phyloP scores from a whole-genome alignment of 2,888 invertebrate species.

The Amiota communis region DNA sequence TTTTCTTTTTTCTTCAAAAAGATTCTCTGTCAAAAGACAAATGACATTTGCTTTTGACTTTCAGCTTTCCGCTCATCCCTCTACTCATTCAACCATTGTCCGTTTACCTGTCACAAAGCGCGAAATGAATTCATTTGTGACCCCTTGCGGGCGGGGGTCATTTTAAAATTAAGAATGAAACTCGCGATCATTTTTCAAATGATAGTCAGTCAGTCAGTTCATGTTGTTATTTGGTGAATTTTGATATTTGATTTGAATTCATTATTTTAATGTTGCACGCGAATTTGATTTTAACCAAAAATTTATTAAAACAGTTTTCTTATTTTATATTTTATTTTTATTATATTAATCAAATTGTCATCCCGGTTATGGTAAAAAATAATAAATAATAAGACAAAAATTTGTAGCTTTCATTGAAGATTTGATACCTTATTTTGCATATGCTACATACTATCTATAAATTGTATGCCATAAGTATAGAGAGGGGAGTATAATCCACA shows the following conservation, averaged over 20 bases:
- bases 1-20: constrained; percentile 53
- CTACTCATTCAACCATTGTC: not conserved
- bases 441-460: too few relatives aligned
- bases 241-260: constrained; percentile 5
- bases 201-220: constrained; percentile 69
- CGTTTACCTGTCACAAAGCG: constrained; percentile 42
- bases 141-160: too few relatives aligned
- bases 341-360: too few relatives aligned
- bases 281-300: constrained; percentile 62
- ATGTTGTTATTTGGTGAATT: constrained; percentile 57
- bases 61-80: not conserved
- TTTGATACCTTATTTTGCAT: not conserved
- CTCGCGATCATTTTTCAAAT: constrained; percentile 41
- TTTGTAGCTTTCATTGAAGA: not conserved
- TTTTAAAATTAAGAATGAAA: not conserved
- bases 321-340: too few relatives aligned
- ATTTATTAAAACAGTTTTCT: constrained; percentile 54
- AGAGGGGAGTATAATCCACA: too few relatives aligned
- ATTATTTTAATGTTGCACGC: constrained; percentile 40
- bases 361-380: too few relatives aligned
- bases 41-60: not conserved
- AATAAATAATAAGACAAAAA: too few relatives aligned
- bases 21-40: too few relatives aligned
- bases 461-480: too few relatives aligned
- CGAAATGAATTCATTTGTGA: constrained; percentile 20